A percentile compares a stretch with the other conserved stretches of the same genome.
These are phyloP conservation scores for Lates calcarifer DNA, from an alignment of 2,113 vertebrate genomes.

Conservation along the genomic window DNA sequence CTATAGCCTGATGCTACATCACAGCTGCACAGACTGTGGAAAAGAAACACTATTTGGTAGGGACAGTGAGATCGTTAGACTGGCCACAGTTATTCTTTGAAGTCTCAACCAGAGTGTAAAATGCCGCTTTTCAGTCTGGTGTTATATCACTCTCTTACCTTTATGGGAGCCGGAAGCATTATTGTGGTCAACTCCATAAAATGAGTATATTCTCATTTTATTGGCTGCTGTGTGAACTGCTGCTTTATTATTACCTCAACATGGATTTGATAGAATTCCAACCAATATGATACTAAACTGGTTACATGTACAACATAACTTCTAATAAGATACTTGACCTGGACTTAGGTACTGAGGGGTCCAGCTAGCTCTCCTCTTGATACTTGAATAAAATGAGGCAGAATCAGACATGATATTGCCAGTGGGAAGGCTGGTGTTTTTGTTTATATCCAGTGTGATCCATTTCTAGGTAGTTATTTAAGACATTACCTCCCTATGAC, in stretches of 20 bases:
- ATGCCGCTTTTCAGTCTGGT: background rate
- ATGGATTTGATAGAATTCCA: slow-evolving; percentile 60
- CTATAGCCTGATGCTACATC: background rate
- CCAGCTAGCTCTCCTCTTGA: slow-evolving; percentile 66
- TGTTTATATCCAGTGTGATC: slow-evolving; percentile 65
- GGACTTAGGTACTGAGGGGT: slow-evolving; percentile 57
- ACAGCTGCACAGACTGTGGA: background rate
- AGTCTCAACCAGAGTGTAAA: slow-evolving; percentile 15
- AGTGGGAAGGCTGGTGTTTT: slow-evolving; percentile 68
- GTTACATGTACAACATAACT: slow-evolving; percentile 19
- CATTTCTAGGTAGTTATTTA: slow-evolving; percentile 77
- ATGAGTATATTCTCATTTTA: slow-evolving; percentile 8
- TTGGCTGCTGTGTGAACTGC: slow-evolving; percentile 52
- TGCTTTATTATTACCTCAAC: slow-evolving; percentile 43
- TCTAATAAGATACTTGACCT: slow-evolving; percentile 59
- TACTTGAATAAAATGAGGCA: slow-evolving; percentile 74
- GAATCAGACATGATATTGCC: slow-evolving; percentile 61
- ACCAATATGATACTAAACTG: slow-evolving; percentile 20
- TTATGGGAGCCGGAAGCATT: slow-evolving; percentile 10
- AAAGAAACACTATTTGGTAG: background rate
- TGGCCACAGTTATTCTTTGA: background rate
- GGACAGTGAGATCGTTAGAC: background rate
- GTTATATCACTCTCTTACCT: slow-evolving; percentile 15
- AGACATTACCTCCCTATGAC: slow-evolving; percentile 72
- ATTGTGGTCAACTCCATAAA: background rate